A percentile compares a stretch with the other conserved stretches of the same genome.
Conservation (phyloP, 2,113 vertebrate species). For the Centropus bengalensis region DNA sequence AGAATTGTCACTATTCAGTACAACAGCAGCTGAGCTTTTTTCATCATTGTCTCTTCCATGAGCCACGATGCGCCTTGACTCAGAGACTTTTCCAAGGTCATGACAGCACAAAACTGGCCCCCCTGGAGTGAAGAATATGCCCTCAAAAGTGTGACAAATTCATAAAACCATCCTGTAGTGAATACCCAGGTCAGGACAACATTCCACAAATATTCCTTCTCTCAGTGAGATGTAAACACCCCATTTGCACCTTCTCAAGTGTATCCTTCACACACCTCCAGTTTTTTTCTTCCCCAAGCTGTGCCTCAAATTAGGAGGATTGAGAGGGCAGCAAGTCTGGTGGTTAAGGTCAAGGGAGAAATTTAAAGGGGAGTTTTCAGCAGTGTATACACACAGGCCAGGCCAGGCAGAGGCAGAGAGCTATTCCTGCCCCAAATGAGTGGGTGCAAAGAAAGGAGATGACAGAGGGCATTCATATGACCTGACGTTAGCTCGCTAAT, state of each 20-base stretch:
- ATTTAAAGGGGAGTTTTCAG: conserved; percentile 17
- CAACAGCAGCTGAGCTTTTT: neutral
- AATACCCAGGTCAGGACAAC: conserved; percentile 3
- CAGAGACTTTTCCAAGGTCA: neutral
- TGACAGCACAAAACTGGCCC: rapidly evolving
- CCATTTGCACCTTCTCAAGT: neutral
- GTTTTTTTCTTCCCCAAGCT: neutral
- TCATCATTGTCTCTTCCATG: rapidly evolving
- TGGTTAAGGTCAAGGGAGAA: neutral
- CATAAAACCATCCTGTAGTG: neutral
- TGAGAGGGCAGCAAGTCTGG: neutral
- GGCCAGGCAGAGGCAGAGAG: neutral
- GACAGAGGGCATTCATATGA: conserved; percentile 19
- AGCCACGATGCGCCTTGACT: neutral
- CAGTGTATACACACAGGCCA: neutral
- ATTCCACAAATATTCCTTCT: conserved; percentile 4
- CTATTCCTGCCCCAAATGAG: conserved; percentile 44
- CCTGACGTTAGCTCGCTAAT: neutral
- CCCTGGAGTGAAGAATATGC: neutral
- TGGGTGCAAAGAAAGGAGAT: neutral
- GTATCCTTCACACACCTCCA: neutral
- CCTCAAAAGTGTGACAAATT: neutral
- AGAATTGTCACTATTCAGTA: neutral
- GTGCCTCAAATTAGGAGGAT: conserved; percentile 10
- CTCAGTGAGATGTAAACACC: neutral